These are phyloP conservation scores for Halcyon chelicuti DNA, from an alignment of 2,797 vertebrate genomes.

Conservation along the genomic window DNA sequence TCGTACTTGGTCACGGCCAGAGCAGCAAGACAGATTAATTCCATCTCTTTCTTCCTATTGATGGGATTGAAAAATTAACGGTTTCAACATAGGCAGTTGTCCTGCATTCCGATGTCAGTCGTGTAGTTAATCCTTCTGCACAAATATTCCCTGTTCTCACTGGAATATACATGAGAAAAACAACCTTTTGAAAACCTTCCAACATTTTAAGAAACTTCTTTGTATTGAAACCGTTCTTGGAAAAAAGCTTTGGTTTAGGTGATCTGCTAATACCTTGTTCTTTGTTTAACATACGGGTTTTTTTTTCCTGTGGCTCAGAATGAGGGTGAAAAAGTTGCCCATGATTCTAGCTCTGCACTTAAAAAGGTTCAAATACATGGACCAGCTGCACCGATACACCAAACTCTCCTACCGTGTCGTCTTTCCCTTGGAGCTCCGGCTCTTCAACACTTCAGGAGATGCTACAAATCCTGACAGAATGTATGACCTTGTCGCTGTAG, in stretches of 20 bases:
- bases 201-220: background rate
- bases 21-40: background rate
- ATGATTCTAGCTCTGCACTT: constrained; percentile 94
- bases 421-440: constrained; percentile 92
- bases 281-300: accelerated
- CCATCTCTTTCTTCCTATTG: background rate
- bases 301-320: constrained; percentile 70
- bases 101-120: background rate
- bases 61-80: background rate
- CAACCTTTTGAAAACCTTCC: background rate
- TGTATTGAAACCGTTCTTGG: accelerated
- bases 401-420: constrained; percentile 95
- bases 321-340: constrained; percentile 93
- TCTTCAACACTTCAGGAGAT: constrained; percentile 94
- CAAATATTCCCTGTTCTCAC: background rate
- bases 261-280: background rate
- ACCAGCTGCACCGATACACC: constrained; percentile 94
- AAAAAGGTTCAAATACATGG: constrained; percentile 95
- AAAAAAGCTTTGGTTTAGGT: background rate
- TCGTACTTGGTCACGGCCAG: background rate
- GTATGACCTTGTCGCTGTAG: constrained; percentile 93
- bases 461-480: constrained; percentile 94
- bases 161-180: background rate
- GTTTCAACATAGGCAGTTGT: background rate
- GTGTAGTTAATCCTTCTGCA: background rate